Conservation (phyloP, 2,113 vertebrate species). For the Tachysurus fulvidraco region DNA sequence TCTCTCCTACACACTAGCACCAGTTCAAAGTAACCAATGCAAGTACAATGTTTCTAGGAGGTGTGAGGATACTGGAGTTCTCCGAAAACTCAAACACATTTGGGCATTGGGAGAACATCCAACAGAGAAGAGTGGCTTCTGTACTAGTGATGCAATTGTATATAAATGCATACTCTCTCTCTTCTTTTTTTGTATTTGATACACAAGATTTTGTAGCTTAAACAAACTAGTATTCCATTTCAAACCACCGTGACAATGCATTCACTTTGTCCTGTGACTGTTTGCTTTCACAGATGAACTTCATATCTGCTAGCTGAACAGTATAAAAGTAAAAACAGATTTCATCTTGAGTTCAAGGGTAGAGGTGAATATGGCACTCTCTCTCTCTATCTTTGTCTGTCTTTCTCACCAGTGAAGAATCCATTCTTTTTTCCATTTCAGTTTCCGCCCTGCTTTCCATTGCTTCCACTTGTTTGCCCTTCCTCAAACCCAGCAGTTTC, state of each 20-base stretch:
- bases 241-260: neutral
- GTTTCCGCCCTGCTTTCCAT: neutral
- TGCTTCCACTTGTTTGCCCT: constrained; percentile 19
- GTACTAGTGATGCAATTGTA: no score
- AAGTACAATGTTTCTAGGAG: no score
- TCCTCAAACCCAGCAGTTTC: constrained; percentile 2
- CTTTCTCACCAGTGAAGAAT: neutral
- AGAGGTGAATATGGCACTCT: neutral
- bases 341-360: neutral
- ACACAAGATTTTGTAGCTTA: neutral
- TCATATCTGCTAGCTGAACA: neutral
- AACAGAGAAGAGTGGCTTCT: no score
- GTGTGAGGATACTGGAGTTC: no score
- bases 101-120: no score
- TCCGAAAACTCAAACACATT: neutral
- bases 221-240: neutral
- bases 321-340: neutral
- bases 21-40: no score
- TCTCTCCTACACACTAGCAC: neutral
- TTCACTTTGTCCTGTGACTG: neutral
- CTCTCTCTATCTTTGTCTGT: neutral
- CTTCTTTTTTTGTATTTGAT: neutral
- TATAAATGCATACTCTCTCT: no score
- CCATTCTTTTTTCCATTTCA: neutral
- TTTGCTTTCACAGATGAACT: neutral